A percentile compares a stretch with the other conserved stretches of the same genome.
Conservation (phyloP, 2,113 vertebrate species). For the Microcebus lehilahytsara region DNA sequence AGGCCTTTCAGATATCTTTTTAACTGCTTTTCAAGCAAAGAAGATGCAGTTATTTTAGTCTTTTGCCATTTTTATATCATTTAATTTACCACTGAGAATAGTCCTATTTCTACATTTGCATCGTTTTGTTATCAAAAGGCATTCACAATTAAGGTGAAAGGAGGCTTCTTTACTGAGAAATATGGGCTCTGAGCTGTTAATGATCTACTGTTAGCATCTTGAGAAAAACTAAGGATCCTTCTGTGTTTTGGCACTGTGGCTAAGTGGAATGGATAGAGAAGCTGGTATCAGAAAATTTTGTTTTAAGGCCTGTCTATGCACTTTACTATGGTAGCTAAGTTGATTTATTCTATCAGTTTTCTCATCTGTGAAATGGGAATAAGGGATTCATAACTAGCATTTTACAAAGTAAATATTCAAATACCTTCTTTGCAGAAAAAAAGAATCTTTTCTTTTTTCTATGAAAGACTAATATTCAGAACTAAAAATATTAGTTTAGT, state of each 20-base stretch:
- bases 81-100: constrained; percentile 63
- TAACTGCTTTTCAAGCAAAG: neutral
- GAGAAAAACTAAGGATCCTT: neutral
- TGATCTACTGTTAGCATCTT: neutral
- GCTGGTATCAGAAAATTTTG: neutral
- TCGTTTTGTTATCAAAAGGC: constrained; percentile 52
- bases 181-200: neutral
- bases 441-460: neutral
- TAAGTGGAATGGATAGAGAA: neutral
- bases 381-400: neutral
- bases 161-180: constrained; percentile 13
- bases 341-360: neutral
- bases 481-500: neutral
- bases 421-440: neutral
- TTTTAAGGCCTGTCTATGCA: neutral
- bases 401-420: neutral
- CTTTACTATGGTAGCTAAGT: neutral
- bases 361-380: neutral
- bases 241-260: neutral
- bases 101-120: constrained; percentile 46
- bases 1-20: neutral
- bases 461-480: neutral
- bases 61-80: constrained; percentile 71
- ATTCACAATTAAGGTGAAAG: constrained; percentile 51
- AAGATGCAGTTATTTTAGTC: neutral